Evolutionary conservation across 2,113 vertebrate genomes (phyloP).

Genomic region (Elanus axillaris): DNA sequence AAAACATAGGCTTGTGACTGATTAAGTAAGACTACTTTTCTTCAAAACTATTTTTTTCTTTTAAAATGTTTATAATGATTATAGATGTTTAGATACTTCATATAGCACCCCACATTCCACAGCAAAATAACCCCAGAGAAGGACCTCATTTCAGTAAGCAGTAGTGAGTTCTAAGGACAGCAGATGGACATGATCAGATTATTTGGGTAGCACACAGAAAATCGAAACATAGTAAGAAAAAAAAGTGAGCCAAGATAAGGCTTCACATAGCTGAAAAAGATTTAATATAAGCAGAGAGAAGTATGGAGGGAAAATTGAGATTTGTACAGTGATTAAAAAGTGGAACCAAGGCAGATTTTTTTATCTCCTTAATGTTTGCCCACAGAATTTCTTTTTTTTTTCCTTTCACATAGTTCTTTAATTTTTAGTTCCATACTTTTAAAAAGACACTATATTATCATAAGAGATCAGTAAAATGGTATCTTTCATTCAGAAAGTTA

Average conservation of each 20-base stretch:
- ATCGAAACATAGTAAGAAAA: neutral
- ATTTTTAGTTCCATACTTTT: neutral
- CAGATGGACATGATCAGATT: neutral
- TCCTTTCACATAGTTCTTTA: neutral
- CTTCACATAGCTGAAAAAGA: neutral
- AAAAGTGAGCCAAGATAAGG: neutral
- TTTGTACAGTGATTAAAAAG: neutral
- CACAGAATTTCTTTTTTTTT: neutral
- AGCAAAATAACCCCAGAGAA: neutral
- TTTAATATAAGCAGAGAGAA: neutral
- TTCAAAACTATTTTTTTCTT: neutral
- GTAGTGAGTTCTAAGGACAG: neutral
- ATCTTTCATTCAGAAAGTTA: neutral
- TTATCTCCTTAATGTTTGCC: neutral
- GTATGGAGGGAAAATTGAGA: neutral
- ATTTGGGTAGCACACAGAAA: neutral
- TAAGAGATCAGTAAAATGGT: neutral
- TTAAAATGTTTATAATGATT: neutral
- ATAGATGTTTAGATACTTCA: neutral
- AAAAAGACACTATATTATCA: neutral
- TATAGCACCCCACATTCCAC: neutral
- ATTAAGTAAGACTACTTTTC: neutral
- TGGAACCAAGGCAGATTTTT: neutral
- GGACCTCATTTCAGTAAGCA: neutral
- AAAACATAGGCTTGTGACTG: neutral